Percentiles rank a stretch among this genome's conserved stretches.
phyloP scores from a whole-genome alignment of 2,888 invertebrate genomes.

The Ecdyonurus torrentis region DNA sequence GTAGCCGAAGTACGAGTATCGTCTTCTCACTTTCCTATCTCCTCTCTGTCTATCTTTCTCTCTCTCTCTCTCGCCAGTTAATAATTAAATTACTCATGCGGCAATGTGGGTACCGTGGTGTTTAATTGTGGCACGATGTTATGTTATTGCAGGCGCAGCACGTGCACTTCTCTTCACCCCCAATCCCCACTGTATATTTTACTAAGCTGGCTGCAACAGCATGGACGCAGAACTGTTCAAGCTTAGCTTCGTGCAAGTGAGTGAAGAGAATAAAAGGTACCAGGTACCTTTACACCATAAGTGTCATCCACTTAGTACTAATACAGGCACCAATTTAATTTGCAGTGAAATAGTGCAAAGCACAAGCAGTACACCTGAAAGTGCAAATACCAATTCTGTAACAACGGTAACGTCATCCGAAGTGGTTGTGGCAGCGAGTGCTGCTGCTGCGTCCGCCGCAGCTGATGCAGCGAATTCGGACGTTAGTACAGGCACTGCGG shows the following conservation, averaged over 20 bases:
- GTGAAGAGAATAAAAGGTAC: not conserved
- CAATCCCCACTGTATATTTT: not conserved
- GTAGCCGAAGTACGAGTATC: not conserved
- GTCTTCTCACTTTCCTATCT: not conserved
- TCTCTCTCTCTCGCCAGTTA: too few species aligned
- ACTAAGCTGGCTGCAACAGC: not conserved
- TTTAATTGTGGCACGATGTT: not conserved
- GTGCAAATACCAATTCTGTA: not conserved
- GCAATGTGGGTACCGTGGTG: not conserved
- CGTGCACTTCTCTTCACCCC: not conserved
- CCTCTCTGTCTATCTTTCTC: too few species aligned
- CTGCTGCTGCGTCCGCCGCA: slow-evolving; percentile 30
- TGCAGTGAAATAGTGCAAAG: not conserved
- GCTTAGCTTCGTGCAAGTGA: not conserved
- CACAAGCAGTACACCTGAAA: not conserved
- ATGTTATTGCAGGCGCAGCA: not conserved
- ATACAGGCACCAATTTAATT: not conserved
- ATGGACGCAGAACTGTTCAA: not conserved
- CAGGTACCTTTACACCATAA: not conserved
- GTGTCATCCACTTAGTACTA: not conserved
- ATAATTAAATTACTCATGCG: too few species aligned
- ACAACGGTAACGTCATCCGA: not conserved
- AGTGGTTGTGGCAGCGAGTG: slow-evolving; percentile 13
- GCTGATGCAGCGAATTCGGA: slow-evolving; percentile 38
- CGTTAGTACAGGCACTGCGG: slow-evolving; percentile 31